Evolutionary conservation across 2,797 vertebrate species (phyloP).

Genomic region (Sebastes goodei): DNA sequence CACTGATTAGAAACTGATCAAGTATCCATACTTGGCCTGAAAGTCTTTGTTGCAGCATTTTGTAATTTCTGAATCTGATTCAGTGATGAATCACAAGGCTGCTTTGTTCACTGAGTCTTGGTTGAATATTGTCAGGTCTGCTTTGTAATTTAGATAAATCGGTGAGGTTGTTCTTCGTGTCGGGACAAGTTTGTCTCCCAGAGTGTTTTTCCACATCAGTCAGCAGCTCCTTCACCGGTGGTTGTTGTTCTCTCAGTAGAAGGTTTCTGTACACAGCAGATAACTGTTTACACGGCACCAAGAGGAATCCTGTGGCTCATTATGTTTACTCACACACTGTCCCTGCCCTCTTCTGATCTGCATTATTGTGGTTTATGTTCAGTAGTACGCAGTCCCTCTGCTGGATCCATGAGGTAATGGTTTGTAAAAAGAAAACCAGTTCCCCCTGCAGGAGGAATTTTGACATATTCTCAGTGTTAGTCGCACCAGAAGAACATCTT

Average conservation of each 20-base stretch:
- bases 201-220: slow-evolving; percentile 1
- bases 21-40: background rate
- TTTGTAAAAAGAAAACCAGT: background rate
- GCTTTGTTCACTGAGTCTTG: background rate
- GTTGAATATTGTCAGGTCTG: background rate
- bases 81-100: background rate
- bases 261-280: slow-evolving; percentile 1
- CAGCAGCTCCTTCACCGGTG: background rate
- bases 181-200: background rate
- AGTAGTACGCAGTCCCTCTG: slow-evolving; percentile 20
- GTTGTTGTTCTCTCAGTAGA: background rate
- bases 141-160: background rate
- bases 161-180: background rate
- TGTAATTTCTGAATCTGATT: background rate
- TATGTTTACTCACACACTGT: slow-evolving; percentile 5
- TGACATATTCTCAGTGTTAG: background rate
- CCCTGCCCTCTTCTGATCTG: slow-evolving; percentile 30
- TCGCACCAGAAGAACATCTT: background rate
- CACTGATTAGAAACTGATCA: background rate
- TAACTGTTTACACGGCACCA: slow-evolving; percentile 17
- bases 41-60: background rate
- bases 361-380: slow-evolving; percentile 25
- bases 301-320: slow-evolving; percentile 27
- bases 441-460: slow-evolving; percentile 39
- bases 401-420: slow-evolving; percentile 35